Percentiles rank a stretch among this genome's conserved stretches.
phyloP scores from a whole-genome alignment of 1,140 invertebrate species.

The Heliconius hewitsoni region DNA sequence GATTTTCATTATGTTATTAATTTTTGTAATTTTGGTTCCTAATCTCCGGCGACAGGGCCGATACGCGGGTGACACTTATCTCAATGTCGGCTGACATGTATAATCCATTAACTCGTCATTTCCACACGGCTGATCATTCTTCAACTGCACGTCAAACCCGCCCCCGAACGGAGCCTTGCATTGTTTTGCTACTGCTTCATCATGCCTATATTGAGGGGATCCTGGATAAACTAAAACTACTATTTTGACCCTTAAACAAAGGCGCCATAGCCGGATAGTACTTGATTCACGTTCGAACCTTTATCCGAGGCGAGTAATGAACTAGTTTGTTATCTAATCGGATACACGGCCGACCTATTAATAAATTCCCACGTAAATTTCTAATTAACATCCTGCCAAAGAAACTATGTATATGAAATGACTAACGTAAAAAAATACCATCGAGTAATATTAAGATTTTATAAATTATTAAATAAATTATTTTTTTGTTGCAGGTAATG shows the following conservation, averaged over 20 bases:
- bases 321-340: slow-evolving; percentile 79
- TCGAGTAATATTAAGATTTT: slow-evolving; percentile 18
- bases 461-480: not conserved
- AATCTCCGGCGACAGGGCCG: slow-evolving; percentile 72
- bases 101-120: slow-evolving; percentile 81
- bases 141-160: slow-evolving; percentile 74
- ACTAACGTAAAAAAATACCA: slow-evolving; percentile 24
- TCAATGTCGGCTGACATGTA: slow-evolving; percentile 76
- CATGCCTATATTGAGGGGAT: slow-evolving; percentile 55
- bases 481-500: slow-evolving; percentile 71
- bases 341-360: slow-evolving; percentile 71
- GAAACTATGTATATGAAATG: slow-evolving; percentile 20
- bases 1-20: slow-evolving; percentile 76
- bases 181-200: slow-evolving; percentile 75
- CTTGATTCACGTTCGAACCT: slow-evolving; percentile 35
- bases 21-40: slow-evolving; percentile 76
- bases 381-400: slow-evolving; percentile 69
- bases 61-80: slow-evolving; percentile 76
- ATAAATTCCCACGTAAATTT: slow-evolving; percentile 77
- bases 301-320: slow-evolving; percentile 64
- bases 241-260: slow-evolving; percentile 58
- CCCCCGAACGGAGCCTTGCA: slow-evolving; percentile 62
- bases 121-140: slow-evolving; percentile 77
- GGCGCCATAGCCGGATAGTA: slow-evolving; percentile 25
- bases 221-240: slow-evolving; percentile 42